Conservation (phyloP, 1,140 invertebrate genomes). For the Thaumetopoea pityocampa region DNA sequence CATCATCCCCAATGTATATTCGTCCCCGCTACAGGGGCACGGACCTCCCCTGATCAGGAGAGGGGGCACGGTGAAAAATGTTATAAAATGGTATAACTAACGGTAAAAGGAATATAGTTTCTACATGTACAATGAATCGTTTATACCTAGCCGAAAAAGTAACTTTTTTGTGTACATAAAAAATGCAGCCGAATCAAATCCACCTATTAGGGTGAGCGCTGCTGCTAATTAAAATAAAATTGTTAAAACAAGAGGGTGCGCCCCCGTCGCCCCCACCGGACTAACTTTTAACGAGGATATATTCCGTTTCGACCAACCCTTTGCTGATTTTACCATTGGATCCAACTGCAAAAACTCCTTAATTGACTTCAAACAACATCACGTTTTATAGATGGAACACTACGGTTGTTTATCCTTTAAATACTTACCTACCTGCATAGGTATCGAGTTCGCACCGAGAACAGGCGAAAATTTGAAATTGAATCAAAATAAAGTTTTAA, state of each 20-base stretch:
- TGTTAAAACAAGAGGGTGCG: slow-evolving; percentile 60
- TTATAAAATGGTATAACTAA: too few relatives aligned
- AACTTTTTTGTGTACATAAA: slow-evolving; percentile 23
- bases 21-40: too few relatives aligned
- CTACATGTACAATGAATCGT: slow-evolving; percentile 1
- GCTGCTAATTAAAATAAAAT: slow-evolving; percentile 74
- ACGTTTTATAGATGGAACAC: slow-evolving; percentile 54
- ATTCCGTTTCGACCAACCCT: slow-evolving; percentile 72
- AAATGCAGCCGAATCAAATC: slow-evolving; percentile 52
- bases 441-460: background rate
- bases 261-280: slow-evolving; percentile 41
- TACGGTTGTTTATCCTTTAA: slow-evolving; percentile 27
- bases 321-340: slow-evolving; percentile 72
- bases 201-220: slow-evolving; percentile 53
- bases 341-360: slow-evolving; percentile 72
- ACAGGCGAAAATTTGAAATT: too few relatives aligned
- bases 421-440: slow-evolving; percentile 7
- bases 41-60: too few relatives aligned
- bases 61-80: too few relatives aligned
- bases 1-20: too few relatives aligned
- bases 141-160: background rate
- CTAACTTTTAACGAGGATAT: slow-evolving; percentile 75
- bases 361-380: slow-evolving; percentile 73
- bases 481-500: too few relatives aligned
- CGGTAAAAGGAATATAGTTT: background rate